A percentile compares a stretch with the other conserved stretches of the same genome.
Evolutionary conservation across 92 coral and sea anemone genomes (phyloP).

Genomic region (Micromussa lordhowensis): DNA sequence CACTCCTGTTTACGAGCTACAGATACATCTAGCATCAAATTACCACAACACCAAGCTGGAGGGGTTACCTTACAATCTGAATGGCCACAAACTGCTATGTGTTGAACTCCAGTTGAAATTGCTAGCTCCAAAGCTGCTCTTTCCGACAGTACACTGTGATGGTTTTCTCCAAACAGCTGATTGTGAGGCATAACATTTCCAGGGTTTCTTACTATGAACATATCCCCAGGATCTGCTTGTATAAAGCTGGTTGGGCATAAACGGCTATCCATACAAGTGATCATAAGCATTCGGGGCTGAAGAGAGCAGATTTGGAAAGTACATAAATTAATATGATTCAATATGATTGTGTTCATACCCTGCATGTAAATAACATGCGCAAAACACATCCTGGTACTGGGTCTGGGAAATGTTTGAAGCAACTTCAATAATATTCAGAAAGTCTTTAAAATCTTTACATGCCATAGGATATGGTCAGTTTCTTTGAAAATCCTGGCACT

Average conservation of each 20-base stretch:
- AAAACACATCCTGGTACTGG: no score
- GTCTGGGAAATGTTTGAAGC: no score
- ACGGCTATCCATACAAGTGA: slow-evolving; percentile 88
- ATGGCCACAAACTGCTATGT: slow-evolving; percentile 88
- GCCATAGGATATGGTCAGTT: no score
- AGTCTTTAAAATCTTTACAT: no score
- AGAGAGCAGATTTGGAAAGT: not conserved
- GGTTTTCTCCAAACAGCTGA: slow-evolving; percentile 73
- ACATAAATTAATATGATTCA: not conserved
- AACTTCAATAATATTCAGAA: no score
- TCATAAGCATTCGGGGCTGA: slow-evolving; percentile 73
- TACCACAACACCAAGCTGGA: not conserved
- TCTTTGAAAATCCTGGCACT: no score
- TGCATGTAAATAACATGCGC: no score
- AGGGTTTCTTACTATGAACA: slow-evolving; percentile 86
- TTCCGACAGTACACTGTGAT: slow-evolving; percentile 51
- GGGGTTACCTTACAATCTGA: slow-evolving; percentile 83
- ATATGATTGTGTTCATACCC: not conserved
- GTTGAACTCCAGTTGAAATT: slow-evolving; percentile 64
- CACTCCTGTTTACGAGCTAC: no score
- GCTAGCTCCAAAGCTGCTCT: slow-evolving; percentile 84
- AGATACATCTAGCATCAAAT: no score
- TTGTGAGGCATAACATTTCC: slow-evolving; percentile 85
- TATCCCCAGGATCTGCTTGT: slow-evolving; percentile 78
- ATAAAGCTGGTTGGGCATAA: slow-evolving; percentile 68